Conservation (phyloP, 2,797 vertebrate species). For the Pagetopsis macropterus region DNA sequence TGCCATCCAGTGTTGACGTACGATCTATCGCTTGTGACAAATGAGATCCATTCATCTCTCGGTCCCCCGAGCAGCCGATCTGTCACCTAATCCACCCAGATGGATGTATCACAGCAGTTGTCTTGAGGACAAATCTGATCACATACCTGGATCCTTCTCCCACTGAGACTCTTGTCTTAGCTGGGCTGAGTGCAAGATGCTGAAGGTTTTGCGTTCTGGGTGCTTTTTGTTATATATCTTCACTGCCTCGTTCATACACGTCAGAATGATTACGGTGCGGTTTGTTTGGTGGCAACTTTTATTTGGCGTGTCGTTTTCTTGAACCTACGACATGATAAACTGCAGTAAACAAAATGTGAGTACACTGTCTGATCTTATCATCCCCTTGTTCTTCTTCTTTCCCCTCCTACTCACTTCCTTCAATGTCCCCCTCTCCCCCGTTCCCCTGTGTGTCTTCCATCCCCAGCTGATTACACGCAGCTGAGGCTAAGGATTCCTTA, state of each 20-base stretch:
- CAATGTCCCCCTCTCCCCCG: background rate
- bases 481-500: constrained; percentile 91
- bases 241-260: constrained; percentile 25
- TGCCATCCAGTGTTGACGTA: constrained; percentile 67
- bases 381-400: background rate
- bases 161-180: constrained; percentile 61
- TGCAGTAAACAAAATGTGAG: constrained; percentile 41
- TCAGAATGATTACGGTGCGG: constrained; percentile 35
- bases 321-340: constrained; percentile 27
- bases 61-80: constrained; percentile 69
- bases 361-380: constrained; percentile 27
- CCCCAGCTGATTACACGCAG: constrained; percentile 92
- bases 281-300: constrained; percentile 39
- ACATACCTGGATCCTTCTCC: constrained; percentile 72
- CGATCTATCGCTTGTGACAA: constrained; percentile 75
- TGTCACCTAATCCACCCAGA: constrained; percentile 77
- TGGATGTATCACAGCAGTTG: constrained; percentile 75
- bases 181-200: constrained; percentile 69
- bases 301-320: constrained; percentile 26
- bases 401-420: background rate
- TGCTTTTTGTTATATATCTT: constrained; percentile 42
- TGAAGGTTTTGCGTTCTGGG: constrained; percentile 53
- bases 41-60: constrained; percentile 78
- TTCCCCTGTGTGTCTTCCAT: background rate
- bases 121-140: constrained; percentile 80